Conservation (phyloP, 2,113 vertebrate genomes). For the Sula dactylatra region DNA sequence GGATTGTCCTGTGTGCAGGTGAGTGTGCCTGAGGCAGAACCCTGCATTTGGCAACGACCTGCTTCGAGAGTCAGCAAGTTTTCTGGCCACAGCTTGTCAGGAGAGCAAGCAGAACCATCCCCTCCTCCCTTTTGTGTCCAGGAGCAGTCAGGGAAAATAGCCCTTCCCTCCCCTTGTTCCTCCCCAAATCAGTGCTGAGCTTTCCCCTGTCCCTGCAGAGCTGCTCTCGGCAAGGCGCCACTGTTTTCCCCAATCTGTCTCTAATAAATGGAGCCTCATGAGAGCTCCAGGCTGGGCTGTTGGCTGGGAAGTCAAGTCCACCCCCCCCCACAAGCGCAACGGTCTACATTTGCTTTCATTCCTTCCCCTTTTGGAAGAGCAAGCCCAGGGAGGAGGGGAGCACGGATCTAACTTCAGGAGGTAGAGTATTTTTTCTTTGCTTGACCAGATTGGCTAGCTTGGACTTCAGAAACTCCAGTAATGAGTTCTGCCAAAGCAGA, state of each 20-base stretch:
- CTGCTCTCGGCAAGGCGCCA: not conserved
- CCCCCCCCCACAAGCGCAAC: not conserved
- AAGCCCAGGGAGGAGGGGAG: not conserved
- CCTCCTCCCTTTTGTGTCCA: not conserved
- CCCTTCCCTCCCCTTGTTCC: not conserved
- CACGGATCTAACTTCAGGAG: not conserved
- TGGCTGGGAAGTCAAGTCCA: not conserved
- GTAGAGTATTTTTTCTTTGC: not conserved
- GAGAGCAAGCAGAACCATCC: not conserved
- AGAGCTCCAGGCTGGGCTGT: not conserved
- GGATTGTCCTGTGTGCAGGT: not conserved
- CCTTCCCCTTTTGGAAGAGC: not conserved
- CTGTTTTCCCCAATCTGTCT: not conserved
- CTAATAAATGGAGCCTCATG: not conserved
- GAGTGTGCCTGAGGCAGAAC: not conserved
- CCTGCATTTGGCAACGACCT: not conserved
- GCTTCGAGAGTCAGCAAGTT: not conserved
- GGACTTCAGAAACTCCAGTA: not conserved
- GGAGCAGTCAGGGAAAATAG: rapidly evolving
- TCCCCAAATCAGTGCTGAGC: not conserved
- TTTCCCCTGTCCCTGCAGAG: not conserved
- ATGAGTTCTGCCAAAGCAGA: not conserved
- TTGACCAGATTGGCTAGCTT: not conserved
- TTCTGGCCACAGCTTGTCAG: not conserved
- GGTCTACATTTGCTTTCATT: not conserved